Conservation (phyloP, 2,113 vertebrate species). For the Caloenas nicobarica region DNA sequence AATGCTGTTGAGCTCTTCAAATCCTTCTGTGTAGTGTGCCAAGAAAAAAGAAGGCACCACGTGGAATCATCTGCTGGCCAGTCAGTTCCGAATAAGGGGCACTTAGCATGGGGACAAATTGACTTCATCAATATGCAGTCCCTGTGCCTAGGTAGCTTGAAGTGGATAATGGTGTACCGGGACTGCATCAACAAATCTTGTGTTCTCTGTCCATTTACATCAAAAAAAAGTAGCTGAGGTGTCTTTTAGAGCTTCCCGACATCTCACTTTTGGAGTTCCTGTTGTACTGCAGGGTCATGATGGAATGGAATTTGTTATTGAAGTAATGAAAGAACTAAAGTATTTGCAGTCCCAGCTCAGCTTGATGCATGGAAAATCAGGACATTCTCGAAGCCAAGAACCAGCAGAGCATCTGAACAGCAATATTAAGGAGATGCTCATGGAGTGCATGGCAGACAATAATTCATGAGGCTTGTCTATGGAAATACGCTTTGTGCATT, state of each 20-base stretch:
- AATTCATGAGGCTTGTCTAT: fast-evolving
- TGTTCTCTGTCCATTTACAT: neutral
- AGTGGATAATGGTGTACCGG: neutral
- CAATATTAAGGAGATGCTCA: neutral
- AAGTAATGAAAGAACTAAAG: neutral
- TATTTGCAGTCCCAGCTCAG: neutral
- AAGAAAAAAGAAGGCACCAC: neutral
- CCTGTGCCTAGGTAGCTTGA: neutral
- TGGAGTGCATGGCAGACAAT: neutral
- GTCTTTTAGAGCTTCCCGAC: neutral
- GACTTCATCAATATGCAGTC: neutral
- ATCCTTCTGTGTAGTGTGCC: neutral
- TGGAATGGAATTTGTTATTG: neutral
- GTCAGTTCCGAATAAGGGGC: neutral
- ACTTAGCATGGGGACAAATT: neutral
- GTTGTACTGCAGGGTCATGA: neutral
- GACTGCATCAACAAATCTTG: neutral
- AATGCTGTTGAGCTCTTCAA: neutral
- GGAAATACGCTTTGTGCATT: neutral
- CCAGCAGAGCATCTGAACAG: neutral
- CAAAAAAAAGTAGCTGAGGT: neutral
- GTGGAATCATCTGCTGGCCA: neutral
- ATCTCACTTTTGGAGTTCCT: neutral
- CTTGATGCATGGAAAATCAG: neutral
- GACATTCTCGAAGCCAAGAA: neutral